phyloP scores from a whole-genome alignment of 2,888 invertebrate species.

The Odontomyia ornata region DNA sequence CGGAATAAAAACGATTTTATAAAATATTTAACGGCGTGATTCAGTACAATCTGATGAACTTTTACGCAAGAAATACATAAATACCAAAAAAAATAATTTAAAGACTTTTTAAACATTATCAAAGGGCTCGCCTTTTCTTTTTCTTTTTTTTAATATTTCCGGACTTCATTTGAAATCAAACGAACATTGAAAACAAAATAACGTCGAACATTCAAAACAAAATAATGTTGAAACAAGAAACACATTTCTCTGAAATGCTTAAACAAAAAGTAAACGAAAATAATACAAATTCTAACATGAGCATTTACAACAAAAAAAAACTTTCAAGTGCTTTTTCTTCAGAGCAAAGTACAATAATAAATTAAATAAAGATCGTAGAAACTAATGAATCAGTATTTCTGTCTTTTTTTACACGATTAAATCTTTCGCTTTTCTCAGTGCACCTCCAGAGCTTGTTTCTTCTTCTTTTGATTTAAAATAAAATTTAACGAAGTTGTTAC shows the following conservation, averaged over 20 bases:
- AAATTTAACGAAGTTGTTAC: not conserved
- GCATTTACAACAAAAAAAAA: conserved; percentile 4
- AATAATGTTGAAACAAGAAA: not conserved
- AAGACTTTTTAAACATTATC: not conserved
- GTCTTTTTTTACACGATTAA: conserved; percentile 5
- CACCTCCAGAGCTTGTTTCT: not conserved
- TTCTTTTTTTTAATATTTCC: not conserved
- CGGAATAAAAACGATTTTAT: not conserved
- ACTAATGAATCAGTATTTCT: conserved; percentile 8
- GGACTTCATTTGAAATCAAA: not conserved
- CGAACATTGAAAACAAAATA: not conserved
- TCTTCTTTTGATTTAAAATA: not conserved
- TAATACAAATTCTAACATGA: conserved; percentile 5
- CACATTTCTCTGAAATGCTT: conserved; percentile 2
- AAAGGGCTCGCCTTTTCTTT: not conserved
- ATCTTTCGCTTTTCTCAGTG: not conserved
- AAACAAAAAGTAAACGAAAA: not conserved
- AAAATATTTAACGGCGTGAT: not conserved
- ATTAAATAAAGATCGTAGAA: not conserved
- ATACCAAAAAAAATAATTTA: no score
- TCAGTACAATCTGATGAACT: not conserved
- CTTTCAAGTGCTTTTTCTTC: conserved; percentile 4
- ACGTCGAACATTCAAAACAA: no score
- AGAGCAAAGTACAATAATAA: no score
- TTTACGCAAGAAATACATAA: not conserved